Conservation (phyloP, 2,888 invertebrate species). For the Micoletzkya japonica region DNA sequence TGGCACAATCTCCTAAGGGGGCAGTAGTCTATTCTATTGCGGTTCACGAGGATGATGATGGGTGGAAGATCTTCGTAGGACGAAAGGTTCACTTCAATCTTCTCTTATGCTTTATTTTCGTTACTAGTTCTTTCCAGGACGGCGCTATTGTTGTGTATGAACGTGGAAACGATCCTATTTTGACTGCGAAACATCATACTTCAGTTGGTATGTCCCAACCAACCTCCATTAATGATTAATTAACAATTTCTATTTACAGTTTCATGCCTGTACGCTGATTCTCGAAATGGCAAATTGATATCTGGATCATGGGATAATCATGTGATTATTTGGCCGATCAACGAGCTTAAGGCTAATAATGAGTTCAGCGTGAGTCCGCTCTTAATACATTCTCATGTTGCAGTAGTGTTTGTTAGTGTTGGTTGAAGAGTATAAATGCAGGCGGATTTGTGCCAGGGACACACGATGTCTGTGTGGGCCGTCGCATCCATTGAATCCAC, state of each 20-base stretch:
- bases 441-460: constrained; percentile 68
- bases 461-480: constrained; percentile 82
- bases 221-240: too few species aligned
- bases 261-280: constrained; percentile 66
- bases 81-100: constrained; percentile 10
- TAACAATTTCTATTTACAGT: constrained; percentile 65
- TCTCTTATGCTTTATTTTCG: neutral
- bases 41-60: constrained; percentile 35
- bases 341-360: constrained; percentile 27
- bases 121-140: constrained; percentile 27
- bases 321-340: constrained; percentile 78
- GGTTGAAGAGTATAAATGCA: constrained; percentile 42
- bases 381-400: neutral
- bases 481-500: constrained; percentile 62
- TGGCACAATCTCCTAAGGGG: constrained; percentile 22
- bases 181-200: constrained; percentile 20
- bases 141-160: constrained; percentile 48
- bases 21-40: constrained; percentile 49
- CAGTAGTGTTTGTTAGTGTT: neutral
- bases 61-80: constrained; percentile 33
- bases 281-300: constrained; percentile 71
- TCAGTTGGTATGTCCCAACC: constrained; percentile 7
- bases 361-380: neutral
- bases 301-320: constrained; percentile 93
- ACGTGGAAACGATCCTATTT: constrained; percentile 15